Evolutionary conservation across 2,113 vertebrate genomes (phyloP), one percentile per base, ranked within the genome.

Genomic region (Saccopteryx leptura): DNA sequence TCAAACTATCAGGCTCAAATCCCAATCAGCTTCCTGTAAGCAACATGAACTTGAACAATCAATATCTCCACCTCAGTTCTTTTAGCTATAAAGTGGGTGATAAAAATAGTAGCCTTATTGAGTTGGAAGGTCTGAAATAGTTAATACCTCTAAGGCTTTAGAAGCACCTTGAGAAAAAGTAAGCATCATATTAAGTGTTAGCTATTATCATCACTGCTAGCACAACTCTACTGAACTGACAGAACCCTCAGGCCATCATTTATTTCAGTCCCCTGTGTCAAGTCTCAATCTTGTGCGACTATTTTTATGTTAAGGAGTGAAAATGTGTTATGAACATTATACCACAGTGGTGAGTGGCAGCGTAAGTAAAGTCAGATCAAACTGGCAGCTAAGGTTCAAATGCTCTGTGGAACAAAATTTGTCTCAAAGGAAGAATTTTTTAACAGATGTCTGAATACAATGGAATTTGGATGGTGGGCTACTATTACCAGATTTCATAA

Each of bases 371-470:
- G 52, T 88, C 71, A 88, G 58, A 90, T 72, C 56, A 84, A 96
- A 85, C 63, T 78, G 24, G 88, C 75, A 93, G 89, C 80, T 56
- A 94, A 54, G 7, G 74, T 93, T 96, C 88, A 94, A 85, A 71
- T 76, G 48, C 28, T 92, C 80, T 88, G 50, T 76, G 60, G 97
- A 94, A 95, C 72, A 48, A 76, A 91, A 88, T 91, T 84, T 68
- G 80, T 97, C 75, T 96, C 90, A 71, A 84, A 95, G 75, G 87
- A 63, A 89, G 48, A 86, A 74, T 83, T 26, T 69, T 69, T 79
- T 84, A 94, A 93, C 71, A 86, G 81, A 58, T 91, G 39, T 89
- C 54, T 89, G n/a, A 95, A 79, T 66, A 89, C 10, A 0, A 76
- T 80, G 48, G 82, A 93, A 87, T 84, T 80, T 94, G 83, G 33